A percentile compares a stretch with the other conserved stretches of the same genome.
These are phyloP conservation scores for Prosopocoilus inquinatus DNA, from an alignment of 2,888 invertebrate species.

Conservation along the genomic window DNA sequence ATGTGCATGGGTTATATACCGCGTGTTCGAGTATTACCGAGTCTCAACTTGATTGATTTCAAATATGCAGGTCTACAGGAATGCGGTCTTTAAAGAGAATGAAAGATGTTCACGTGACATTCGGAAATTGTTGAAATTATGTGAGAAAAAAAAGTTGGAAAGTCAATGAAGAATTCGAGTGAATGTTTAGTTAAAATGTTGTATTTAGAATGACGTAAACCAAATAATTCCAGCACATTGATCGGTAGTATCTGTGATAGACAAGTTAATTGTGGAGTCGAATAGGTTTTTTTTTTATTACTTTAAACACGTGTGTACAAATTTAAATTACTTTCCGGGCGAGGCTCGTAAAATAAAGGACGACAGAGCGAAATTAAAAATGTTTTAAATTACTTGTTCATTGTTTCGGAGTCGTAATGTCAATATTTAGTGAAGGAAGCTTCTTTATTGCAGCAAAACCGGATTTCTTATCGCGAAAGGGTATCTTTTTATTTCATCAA, in stretches of 20 bases:
- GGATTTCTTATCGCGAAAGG: constrained; percentile 1
- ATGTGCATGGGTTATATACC: no score
- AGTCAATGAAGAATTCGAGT: no score
- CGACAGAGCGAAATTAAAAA: background rate
- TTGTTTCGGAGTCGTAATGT: constrained; percentile 2
- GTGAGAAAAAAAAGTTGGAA: no score
- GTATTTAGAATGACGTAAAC: background rate
- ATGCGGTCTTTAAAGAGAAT: no score
- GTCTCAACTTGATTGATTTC: no score
- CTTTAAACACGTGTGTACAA: background rate
- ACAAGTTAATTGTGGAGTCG: constrained; percentile 1
- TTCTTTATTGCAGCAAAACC: background rate
- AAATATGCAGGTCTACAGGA: no score
- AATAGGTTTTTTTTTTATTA: background rate
- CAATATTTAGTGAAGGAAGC: constrained; percentile 3
- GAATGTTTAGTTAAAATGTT: no score
- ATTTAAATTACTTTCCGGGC: background rate
- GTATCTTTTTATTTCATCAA: background rate
- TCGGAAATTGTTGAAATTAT: no score
- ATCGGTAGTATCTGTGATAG: constrained; percentile 1
- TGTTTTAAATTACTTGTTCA: background rate
- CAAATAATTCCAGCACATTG: background rate
- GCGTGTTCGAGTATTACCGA: no score
- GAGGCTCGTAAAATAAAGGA: background rate
- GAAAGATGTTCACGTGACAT: no score